These are phyloP conservation scores for Drosophila willistoni DNA, from an alignment of 1,140 invertebrate species.

Conservation along the genomic window DNA sequence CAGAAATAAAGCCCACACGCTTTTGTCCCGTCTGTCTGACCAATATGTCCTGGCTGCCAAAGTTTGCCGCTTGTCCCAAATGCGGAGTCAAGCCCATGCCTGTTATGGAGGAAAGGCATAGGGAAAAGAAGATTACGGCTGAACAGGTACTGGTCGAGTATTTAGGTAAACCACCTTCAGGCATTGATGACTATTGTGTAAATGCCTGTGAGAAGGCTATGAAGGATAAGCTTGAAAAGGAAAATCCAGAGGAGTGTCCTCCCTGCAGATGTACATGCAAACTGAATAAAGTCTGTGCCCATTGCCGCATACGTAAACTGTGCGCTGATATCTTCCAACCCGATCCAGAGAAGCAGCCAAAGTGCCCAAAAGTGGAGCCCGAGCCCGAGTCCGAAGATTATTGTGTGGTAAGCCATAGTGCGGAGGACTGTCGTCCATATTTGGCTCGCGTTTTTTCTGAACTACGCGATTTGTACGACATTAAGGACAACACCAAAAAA, in stretches of 20 bases:
- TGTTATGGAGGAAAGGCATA: slow-evolving; percentile 39
- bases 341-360: background rate
- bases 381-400: slow-evolving; percentile 43
- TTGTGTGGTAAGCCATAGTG: slow-evolving; percentile 44
- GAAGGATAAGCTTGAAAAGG: background rate
- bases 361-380: slow-evolving; percentile 32
- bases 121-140: slow-evolving; percentile 46
- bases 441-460: slow-evolving; percentile 74
- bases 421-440: slow-evolving; percentile 59
- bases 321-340: slow-evolving; percentile 66
- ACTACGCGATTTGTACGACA: slow-evolving; percentile 68
- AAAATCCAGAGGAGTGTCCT: slow-evolving; percentile 17
- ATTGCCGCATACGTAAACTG: slow-evolving; percentile 68
- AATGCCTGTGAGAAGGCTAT: slow-evolving; percentile 23
- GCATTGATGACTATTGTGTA: slow-evolving; percentile 23
- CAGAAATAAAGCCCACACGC: slow-evolving; percentile 48
- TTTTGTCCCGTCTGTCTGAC: slow-evolving; percentile 71
- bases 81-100: slow-evolving; percentile 65
- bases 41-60: slow-evolving; percentile 72
- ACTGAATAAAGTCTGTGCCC: slow-evolving; percentile 61
- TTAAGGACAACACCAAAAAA: slow-evolving; percentile 48
- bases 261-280: slow-evolving; percentile 67
- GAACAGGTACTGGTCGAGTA: slow-evolving; percentile 62
- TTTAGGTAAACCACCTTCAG: slow-evolving; percentile 35
- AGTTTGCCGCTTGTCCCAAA: slow-evolving; percentile 64